Evolutionary conservation across 2,113 vertebrate species (phyloP), one percentile per base, ranked within the genome.

Genomic region (Eurystomus gularis): DNA sequence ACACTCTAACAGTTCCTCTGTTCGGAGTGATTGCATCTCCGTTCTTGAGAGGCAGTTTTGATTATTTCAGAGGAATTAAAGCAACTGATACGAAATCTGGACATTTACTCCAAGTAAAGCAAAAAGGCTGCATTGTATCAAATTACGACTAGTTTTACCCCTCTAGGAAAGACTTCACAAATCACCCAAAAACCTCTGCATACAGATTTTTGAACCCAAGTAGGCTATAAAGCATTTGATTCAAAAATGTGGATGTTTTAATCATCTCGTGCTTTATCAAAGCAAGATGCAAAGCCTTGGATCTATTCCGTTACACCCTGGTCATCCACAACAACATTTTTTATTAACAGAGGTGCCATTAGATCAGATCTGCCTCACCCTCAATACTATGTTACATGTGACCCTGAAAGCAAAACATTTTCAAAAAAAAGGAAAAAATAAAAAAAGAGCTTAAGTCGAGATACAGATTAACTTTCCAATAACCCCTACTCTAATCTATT

Each of bases 11-110:
- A 19, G 64, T 64, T 87, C 44, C 61, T 79, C 66, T 87, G 15
- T 52, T 79, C 17, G 6, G 11, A 91, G 48, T 51, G 62, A 62
- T 62, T 37, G 70, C 82, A 49, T 9, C 54, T 55, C 51, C 17
- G 64, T 6, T 84, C 75, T 87, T 39, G 48, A 75, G 44, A 93
- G 46, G 49, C 55, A 85, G 54, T 89, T 73, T 18, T n/a, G 72
- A 86, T 64, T 24, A 93, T 65, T 92, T 88, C 94, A 94, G 84
- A 91, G 64, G 82, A 92, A 94, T 40, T 17, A 88, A 94, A 80
- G 69, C 82, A 46, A 66, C 61, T 15, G 80, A 83, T 37, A 88
- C 33, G 91, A 55, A 88, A 72, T 17, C 61, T 88, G 37, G 60
- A 40, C n/a, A 13, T n/a, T 58, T 37, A 37, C 33, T 65, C 18